These are phyloP conservation scores for Panzeria rudis DNA, from an alignment of 2,888 invertebrate species.

Conservation along the genomic window DNA sequence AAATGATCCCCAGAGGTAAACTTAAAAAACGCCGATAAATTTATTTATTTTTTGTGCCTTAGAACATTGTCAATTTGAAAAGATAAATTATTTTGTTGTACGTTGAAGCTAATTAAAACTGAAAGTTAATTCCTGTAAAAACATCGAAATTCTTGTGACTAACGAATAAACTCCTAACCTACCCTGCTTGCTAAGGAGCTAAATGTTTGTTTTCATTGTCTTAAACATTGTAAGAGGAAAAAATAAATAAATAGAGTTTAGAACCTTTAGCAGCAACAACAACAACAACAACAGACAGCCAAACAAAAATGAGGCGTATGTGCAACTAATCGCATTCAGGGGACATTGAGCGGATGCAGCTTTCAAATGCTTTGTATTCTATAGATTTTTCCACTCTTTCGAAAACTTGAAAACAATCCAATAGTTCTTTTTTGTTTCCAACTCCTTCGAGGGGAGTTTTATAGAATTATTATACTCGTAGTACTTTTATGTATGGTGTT, in stretches of 20 bases:
- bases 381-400: constrained; percentile 15
- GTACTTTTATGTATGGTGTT: constrained; percentile 5
- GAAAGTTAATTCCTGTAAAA: too few species aligned
- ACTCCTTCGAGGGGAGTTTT: constrained; percentile 61
- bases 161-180: constrained; percentile 43
- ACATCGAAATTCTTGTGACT: not conserved
- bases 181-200: constrained; percentile 46
- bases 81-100: too few species aligned
- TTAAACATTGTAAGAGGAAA: constrained; percentile 37
- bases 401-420: constrained; percentile 63
- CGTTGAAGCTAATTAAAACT: too few species aligned
- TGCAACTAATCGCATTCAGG: constrained; percentile 74
- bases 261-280: constrained; percentile 36
- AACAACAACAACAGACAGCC: constrained; percentile 19
- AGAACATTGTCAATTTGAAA: too few species aligned
- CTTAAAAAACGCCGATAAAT: too few species aligned
- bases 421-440: constrained; percentile 56
- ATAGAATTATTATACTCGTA: constrained; percentile 18
- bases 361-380: constrained; percentile 69
- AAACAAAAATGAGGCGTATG: constrained; percentile 67
- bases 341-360: constrained; percentile 74
- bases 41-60: too few species aligned
- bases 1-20: too few species aligned
- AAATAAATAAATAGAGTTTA: constrained; percentile 47
- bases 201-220: constrained; percentile 41